These are phyloP conservation scores for Lepisosteus oculatus DNA, from an alignment of 2,113 vertebrate species.

Conservation along the genomic window DNA sequence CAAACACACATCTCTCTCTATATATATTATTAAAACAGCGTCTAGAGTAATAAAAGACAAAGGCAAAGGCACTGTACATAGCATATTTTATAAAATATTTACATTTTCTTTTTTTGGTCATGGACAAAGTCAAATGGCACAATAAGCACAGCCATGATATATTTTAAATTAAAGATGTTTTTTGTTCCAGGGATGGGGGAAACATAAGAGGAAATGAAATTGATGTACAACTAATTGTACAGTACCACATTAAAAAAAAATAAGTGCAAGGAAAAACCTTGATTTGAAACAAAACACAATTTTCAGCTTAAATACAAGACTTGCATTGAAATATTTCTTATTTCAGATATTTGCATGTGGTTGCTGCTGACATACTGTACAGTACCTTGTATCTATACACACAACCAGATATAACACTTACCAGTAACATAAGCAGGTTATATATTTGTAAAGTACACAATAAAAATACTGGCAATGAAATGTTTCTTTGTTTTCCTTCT, in stretches of 20 bases:
- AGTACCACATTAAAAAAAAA: slow-evolving; percentile 80
- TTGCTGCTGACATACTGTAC: slow-evolving; percentile 42
- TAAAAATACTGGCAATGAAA: slow-evolving; percentile 42
- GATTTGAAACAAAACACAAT: slow-evolving; percentile 37
- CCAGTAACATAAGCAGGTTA: slow-evolving; percentile 63
- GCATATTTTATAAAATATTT: slow-evolving; percentile 67
- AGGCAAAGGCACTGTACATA: slow-evolving; percentile 23
- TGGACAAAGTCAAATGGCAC: slow-evolving; percentile 57
- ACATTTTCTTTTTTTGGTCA: slow-evolving; percentile 73
- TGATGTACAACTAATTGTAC: slow-evolving; percentile 83
- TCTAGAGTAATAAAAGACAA: slow-evolving; percentile 10
- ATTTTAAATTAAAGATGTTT: slow-evolving; percentile 30
- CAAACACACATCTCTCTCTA: too few relatives aligned
- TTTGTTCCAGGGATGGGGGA: slow-evolving; percentile 36
- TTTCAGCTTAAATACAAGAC: slow-evolving; percentile 83
- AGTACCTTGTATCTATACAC: slow-evolving; percentile 69
- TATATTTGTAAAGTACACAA: slow-evolving; percentile 66
- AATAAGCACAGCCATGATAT: slow-evolving; percentile 59
- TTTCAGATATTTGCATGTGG: slow-evolving; percentile 60
- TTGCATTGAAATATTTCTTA: slow-evolving; percentile 80
- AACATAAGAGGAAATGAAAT: slow-evolving; percentile 44
- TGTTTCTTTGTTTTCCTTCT: slow-evolving; percentile 45
- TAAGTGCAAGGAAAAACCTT: slow-evolving; percentile 64
- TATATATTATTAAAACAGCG: too few relatives aligned
- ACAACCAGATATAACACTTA: slow-evolving; percentile 76